These are phyloP conservation scores for Drosophila nebulosa DNA, from an alignment of 1,140 invertebrate species.

Conservation along the genomic window DNA sequence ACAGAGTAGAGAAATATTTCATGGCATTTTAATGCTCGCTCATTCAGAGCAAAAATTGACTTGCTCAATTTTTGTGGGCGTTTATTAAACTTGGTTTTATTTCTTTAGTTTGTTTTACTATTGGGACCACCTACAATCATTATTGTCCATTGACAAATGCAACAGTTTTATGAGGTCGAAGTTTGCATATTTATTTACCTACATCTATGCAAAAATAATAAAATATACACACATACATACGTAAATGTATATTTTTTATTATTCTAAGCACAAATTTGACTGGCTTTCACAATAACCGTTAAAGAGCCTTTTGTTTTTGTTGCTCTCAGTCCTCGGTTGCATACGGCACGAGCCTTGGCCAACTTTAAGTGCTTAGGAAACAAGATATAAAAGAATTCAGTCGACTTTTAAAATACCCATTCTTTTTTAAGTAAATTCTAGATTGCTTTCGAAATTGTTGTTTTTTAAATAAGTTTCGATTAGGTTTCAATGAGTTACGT, in stretches of 20 bases:
- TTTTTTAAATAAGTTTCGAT: not conserved
- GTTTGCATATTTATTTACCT: slow-evolving; percentile 22
- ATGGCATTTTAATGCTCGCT: slow-evolving; percentile 48
- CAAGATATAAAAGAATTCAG: slow-evolving; percentile 25
- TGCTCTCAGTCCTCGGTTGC: slow-evolving; percentile 45
- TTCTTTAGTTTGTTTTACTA: slow-evolving; percentile 10
- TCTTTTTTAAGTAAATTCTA: not conserved
- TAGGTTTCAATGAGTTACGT: too few relatives aligned
- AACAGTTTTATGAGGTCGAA: slow-evolving; percentile 37
- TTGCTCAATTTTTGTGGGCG: slow-evolving; percentile 70
- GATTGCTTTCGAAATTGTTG: not conserved
- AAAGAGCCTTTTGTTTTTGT: slow-evolving; percentile 23
- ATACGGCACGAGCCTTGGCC: slow-evolving; percentile 62
- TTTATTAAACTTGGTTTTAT: slow-evolving; percentile 15
- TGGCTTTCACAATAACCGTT: slow-evolving; percentile 56
- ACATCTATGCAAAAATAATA: slow-evolving; percentile 1
- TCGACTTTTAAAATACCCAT: slow-evolving; percentile 26
- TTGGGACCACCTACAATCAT: slow-evolving; percentile 67
- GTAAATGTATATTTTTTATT: slow-evolving; percentile 21
- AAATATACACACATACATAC: not conserved
- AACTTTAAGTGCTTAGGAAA: slow-evolving; percentile 61
- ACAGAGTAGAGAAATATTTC: slow-evolving; percentile 38
- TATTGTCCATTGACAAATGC: slow-evolving; percentile 62
- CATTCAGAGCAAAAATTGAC: slow-evolving; percentile 19
- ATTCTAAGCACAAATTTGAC: slow-evolving; percentile 50